A percentile compares a stretch with the other conserved stretches of the same genome.
These are phyloP conservation scores for Moxostoma hubbsi DNA, from an alignment of 2,797 vertebrate genomes.

Conservation along the genomic window DNA sequence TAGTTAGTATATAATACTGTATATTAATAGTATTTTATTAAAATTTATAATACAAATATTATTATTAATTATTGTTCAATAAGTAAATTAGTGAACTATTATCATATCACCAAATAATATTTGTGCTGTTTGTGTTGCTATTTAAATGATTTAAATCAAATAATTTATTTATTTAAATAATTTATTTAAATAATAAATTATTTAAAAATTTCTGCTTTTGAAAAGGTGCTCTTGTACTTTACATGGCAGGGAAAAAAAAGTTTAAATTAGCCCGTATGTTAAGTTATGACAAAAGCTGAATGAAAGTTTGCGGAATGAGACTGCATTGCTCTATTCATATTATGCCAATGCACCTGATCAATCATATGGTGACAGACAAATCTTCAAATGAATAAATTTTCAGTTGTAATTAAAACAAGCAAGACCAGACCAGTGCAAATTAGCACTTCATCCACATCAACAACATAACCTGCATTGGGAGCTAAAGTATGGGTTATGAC, in stretches of 20 bases:
- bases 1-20: no score
- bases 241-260: neutral
- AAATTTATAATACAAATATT: no score
- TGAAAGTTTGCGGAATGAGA: neutral
- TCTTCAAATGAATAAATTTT: slow-evolving; percentile 6
- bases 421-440: slow-evolving; percentile 9
- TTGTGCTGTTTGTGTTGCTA: neutral
- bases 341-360: neutral
- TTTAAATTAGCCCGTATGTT: neutral
- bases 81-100: neutral
- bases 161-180: neutral
- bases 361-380: slow-evolving; percentile 16
- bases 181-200: no score
- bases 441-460: neutral
- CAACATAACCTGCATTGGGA: neutral
- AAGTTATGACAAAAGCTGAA: neutral
- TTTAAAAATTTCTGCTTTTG: no score
- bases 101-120: neutral
- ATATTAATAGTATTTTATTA: no score
- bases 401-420: neutral
- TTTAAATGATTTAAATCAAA: neutral
- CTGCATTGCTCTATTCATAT: neutral
- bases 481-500: neutral
- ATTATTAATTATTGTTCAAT: no score
- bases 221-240: no score